Evolutionary conservation across 2,888 invertebrate species (phyloP).

Genomic region (Drosophila subsilvestris): DNA sequence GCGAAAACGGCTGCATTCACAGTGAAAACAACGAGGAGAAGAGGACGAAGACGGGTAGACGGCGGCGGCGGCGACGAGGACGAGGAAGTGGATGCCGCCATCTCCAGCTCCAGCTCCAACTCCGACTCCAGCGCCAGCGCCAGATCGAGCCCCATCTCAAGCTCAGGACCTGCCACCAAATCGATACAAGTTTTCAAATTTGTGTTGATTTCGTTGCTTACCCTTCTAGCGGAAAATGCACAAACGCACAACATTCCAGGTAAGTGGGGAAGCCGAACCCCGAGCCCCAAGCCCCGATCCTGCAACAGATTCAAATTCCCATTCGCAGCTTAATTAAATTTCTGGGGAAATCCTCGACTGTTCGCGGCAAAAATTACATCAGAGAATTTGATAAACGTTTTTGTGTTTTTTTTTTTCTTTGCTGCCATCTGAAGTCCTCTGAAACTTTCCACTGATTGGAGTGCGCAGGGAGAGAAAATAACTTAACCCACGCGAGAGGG

Average conservation of each 20-base stretch:
- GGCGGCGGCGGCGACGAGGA: slow-evolving; percentile 23
- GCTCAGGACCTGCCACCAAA: slow-evolving; percentile 16
- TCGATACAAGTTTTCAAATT: slow-evolving; percentile 72
- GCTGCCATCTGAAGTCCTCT: slow-evolving; percentile 15
- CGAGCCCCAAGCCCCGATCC: too few relatives aligned
- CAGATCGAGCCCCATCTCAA: not conserved
- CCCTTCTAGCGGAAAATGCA: slow-evolving; percentile 80
- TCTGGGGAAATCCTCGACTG: slow-evolving; percentile 11
- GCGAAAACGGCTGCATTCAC: slow-evolving; percentile 61
- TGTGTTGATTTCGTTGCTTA: slow-evolving; percentile 79
- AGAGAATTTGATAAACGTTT: slow-evolving; percentile 5
- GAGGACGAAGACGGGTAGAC: slow-evolving; percentile 54
- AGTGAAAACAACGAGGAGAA: slow-evolving; percentile 63
- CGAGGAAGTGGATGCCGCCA: not conserved
- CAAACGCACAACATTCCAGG: slow-evolving; percentile 84
- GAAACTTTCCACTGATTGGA: slow-evolving; percentile 39
- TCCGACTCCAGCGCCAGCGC: not conserved
- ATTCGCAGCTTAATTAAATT: slow-evolving; percentile 35
- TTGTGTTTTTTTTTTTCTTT: not conserved
- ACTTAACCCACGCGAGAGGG: too few relatives aligned
- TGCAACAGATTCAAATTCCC: not conserved
- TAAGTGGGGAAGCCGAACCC: slow-evolving; percentile 56
- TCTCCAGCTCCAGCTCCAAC: not conserved
- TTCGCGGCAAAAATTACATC: slow-evolving; percentile 19
- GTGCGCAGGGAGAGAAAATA: not conserved